Evolutionary conservation across 1,140 invertebrate species (phyloP).

Genomic region (Steinernema feltiae): DNA sequence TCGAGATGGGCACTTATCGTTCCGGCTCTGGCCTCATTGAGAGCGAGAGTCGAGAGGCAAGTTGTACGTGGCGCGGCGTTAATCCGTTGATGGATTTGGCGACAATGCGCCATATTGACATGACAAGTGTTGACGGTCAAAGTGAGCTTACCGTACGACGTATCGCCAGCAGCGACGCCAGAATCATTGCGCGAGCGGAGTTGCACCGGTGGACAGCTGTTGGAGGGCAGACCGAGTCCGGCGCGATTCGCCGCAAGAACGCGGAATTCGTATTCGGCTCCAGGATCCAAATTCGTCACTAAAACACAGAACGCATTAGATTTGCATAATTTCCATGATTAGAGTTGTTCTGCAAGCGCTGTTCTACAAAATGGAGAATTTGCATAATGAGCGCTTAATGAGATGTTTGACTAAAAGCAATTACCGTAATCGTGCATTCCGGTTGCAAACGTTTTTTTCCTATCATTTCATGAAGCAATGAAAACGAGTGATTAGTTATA

Average conservation of each 20-base stretch:
- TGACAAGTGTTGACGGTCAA: slow-evolving; percentile 4
- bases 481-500: too few species aligned
- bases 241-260: slow-evolving; percentile 50
- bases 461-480: too few species aligned
- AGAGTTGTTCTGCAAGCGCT: background rate
- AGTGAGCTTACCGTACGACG: slow-evolving; percentile 16
- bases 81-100: slow-evolving; percentile 3
- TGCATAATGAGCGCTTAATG: background rate
- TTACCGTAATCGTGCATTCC: too few species aligned
- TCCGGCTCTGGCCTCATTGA: background rate
- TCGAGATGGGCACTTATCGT: slow-evolving; percentile 1
- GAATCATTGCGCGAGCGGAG: slow-evolving; percentile 20
- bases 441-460: too few species aligned
- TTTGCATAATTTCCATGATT: background rate
- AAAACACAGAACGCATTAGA: slow-evolving; percentile 29
- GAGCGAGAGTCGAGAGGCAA: too few species aligned
- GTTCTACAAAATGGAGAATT: too few species aligned
- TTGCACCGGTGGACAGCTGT: slow-evolving; percentile 41
- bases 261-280: slow-evolving; percentile 50
- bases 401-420: too few species aligned
- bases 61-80: too few species aligned
- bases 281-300: slow-evolving; percentile 51
- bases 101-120: background rate
- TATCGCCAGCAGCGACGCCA: background rate
- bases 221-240: slow-evolving; percentile 52